Evolutionary conservation across 2,113 vertebrate genomes (phyloP), one percentile per base, ranked within the genome.

Genomic region (Nematolebias whitei): DNA sequence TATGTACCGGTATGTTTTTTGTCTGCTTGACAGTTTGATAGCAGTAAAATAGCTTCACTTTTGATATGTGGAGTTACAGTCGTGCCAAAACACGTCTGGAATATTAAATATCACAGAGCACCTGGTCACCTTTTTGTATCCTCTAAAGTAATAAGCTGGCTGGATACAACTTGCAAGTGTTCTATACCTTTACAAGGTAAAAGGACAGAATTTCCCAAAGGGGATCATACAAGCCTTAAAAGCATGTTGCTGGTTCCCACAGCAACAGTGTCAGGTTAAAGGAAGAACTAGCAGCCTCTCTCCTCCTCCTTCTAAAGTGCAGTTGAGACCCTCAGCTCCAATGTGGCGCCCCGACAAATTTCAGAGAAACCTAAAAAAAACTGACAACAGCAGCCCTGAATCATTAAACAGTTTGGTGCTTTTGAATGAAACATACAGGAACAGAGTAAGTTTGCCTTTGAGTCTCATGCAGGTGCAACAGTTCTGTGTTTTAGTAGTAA

Each of bases 191-290:
- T 76, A 26, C 20, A 71, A 58, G 51, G 63, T 60, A 67, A 29
- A 67, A 47, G 51, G 69, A 54, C 41, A 29, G 41, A 15, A 26
- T 60, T 70, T 68, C 68, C 49, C 61, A 71, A 64, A 71, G 47
- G 57, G 57, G 70, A 59, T 57, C 19, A 1, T 48, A 41, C 52
- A 24, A 69, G 71, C 57, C 26, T 65, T 58, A 57, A 70, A 80
- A 86, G 43, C 65, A 68, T 52, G 55, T 71, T 83, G 63, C 79
- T 55, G 58, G 63, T 82, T 89, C 71, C 72, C 69, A 81, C 82
- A 82, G 83, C 72, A 84, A 80, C 68, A 47, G 43, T 79, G 70
- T 38, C 56, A 71, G 64, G 58, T 71, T 57, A 49, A 68, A 60
- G 63, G 38, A 68, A 71, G 61, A 26, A 22, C 53, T 63, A 54